Percentiles rank a stretch among this genome's conserved stretches.
Conservation (phyloP, 2,797 vertebrate genomes). For the Pteropus rufus region DNA sequence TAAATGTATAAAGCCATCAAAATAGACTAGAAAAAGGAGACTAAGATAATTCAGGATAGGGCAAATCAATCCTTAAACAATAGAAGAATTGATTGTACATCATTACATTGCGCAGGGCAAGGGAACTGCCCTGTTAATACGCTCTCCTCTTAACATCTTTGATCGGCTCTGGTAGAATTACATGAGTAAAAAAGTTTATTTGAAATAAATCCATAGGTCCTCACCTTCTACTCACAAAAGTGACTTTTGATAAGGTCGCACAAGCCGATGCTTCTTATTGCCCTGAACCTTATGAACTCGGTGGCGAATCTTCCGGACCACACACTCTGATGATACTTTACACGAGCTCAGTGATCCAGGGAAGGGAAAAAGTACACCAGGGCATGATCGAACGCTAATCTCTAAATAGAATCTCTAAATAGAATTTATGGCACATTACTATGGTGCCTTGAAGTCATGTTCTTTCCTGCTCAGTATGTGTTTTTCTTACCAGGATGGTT, state of each 20-base stretch:
- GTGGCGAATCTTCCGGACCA: background rate
- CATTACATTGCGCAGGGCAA: background rate
- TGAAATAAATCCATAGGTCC: background rate
- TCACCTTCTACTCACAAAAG: background rate
- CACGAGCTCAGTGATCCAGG: background rate
- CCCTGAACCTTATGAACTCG: background rate
- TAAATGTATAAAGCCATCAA: background rate
- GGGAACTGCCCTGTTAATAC: background rate
- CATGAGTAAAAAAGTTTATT: background rate
- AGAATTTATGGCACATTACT: background rate
- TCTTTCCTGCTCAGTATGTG: background rate
- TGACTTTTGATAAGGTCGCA: background rate
- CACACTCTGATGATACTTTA: background rate
- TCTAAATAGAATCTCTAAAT: conserved; percentile 62
- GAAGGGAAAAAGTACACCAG: background rate
- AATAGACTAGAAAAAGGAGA: background rate
- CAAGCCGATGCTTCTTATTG: background rate
- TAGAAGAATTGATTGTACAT: background rate
- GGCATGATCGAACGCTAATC: background rate
- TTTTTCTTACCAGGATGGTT: conserved; percentile 57
- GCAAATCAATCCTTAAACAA: background rate
- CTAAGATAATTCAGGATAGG: background rate
- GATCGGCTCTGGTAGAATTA: background rate
- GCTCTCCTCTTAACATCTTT: background rate
- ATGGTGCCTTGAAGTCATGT: conserved; percentile 16